Conservation (phyloP, 2,113 vertebrate species). For the Corythoichthys intestinalis region DNA sequence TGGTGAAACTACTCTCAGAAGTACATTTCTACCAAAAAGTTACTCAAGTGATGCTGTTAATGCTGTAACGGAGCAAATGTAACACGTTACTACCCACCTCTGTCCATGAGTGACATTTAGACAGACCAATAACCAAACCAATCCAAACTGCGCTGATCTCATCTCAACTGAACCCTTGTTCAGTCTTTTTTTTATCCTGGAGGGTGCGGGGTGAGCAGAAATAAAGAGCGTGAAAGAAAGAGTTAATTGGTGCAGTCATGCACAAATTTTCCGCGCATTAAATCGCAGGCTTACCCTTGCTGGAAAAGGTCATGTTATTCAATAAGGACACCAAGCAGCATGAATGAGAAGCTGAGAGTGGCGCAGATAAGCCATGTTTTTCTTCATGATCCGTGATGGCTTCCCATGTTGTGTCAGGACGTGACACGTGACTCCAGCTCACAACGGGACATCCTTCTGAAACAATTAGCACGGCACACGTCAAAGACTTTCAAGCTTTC, state of each 20-base stretch:
- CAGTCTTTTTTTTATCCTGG: not conserved
- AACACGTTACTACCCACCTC: no score
- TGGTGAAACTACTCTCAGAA: no score
- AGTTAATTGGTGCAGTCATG: conserved; percentile 71
- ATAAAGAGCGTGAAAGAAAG: conserved; percentile 71
- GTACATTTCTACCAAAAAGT: no score
- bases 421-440: conserved; percentile 58
- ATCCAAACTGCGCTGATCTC: not conserved
- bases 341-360: conserved; percentile 45
- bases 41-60: no score
- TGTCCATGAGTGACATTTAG: no score
- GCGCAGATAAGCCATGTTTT: conserved; percentile 48
- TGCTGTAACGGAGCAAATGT: no score
- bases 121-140: no score
- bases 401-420: conserved; percentile 55
- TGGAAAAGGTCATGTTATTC: conserved; percentile 71
- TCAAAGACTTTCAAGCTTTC: conserved; percentile 24
- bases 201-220: conserved; percentile 51
- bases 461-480: conserved; percentile 52
- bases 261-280: conserved; percentile 68
- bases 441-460: conserved; percentile 45
- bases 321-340: conserved; percentile 62
- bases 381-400: conserved; percentile 67
- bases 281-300: conserved; percentile 62
- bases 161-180: not conserved